Conservation (phyloP, 2,888 invertebrate genomes). For the Drosophila subquinaria region DNA sequence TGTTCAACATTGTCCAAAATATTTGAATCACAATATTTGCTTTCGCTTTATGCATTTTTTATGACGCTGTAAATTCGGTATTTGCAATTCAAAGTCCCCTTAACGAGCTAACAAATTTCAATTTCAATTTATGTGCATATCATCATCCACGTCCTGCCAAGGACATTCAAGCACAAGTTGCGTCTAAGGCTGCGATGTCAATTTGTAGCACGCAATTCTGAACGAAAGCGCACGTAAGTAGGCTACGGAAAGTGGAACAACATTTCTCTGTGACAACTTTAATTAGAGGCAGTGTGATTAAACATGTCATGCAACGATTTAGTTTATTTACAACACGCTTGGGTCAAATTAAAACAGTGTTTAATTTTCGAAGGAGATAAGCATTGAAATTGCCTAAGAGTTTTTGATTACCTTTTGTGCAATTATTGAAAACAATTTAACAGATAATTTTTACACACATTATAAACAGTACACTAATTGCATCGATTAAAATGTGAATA, state of each 20-base stretch:
- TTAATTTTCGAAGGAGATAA: background rate
- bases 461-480: too few relatives aligned
- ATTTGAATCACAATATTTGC: conserved; percentile 7
- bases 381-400: background rate
- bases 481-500: too few relatives aligned
- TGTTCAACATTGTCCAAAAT: conserved; percentile 28
- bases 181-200: conserved; percentile 23
- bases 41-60: conserved; percentile 33
- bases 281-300: background rate
- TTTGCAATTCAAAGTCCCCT: conserved; percentile 42
- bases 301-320: conserved; percentile 4
- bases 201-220: conserved; percentile 46
- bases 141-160: conserved; percentile 38
- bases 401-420: background rate
- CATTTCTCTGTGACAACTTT: conserved; percentile 14
- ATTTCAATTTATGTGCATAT: conserved; percentile 66
- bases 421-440: background rate
- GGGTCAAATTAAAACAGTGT: conserved; percentile 38
- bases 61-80: conserved; percentile 34
- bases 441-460: background rate
- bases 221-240: conserved; percentile 31
- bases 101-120: conserved; percentile 42
- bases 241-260: conserved; percentile 36
- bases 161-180: conserved; percentile 30
- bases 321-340: background rate